phyloP scores from a whole-genome alignment of 2,113 vertebrate species.

The Athene noctua region DNA sequence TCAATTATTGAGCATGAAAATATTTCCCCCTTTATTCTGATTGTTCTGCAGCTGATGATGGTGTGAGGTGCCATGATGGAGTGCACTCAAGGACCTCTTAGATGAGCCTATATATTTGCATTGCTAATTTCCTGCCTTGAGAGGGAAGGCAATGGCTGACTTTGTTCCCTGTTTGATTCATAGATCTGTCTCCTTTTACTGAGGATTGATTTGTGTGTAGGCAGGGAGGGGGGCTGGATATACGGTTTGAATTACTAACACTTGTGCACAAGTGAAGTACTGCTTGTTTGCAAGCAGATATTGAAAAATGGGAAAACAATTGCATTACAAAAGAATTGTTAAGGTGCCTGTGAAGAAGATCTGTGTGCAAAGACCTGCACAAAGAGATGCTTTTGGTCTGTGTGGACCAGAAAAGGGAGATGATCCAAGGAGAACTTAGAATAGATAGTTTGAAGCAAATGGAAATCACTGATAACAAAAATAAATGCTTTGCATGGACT shows the following conservation, averaged over 20 bases:
- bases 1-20: constrained; percentile 45
- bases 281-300: constrained; percentile 31
- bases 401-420: constrained; percentile 14
- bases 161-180: constrained; percentile 51
- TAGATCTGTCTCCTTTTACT: constrained; percentile 48
- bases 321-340: background rate
- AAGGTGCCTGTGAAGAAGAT: background rate
- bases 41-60: constrained; percentile 17
- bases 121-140: constrained; percentile 45
- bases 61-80: constrained; percentile 35
- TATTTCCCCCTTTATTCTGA: constrained; percentile 35
- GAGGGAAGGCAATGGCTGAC: constrained; percentile 11
- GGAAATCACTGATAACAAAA: constrained; percentile 41
- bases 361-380: background rate
- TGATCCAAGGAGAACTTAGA: background rate
- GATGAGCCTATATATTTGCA: constrained; percentile 46
- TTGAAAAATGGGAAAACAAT: background rate
- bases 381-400: background rate
- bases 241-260: background rate
- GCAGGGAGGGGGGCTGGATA: background rate
- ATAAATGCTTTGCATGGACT: constrained; percentile 42
- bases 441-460: constrained; percentile 18
- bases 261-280: background rate
- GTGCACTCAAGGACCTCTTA: constrained; percentile 50
- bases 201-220: constrained; percentile 52